These are phyloP conservation scores for Leptothorax acervorum DNA, from an alignment of 2,888 invertebrate species.

Conservation along the genomic window DNA sequence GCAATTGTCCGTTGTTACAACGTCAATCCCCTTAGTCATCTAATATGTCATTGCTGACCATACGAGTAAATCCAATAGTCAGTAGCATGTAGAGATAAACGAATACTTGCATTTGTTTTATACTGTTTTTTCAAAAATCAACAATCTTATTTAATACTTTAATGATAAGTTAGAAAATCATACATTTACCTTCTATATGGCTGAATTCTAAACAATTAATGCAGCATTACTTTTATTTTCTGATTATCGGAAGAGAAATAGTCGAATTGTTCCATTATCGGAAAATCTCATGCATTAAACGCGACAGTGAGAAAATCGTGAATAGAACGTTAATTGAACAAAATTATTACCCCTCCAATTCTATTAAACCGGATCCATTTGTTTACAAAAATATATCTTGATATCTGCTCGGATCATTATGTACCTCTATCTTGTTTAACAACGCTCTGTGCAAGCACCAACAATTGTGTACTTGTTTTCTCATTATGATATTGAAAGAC, in stretches of 20 bases:
- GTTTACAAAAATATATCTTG: neutral
- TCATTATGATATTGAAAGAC: neutral
- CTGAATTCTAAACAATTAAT: neutral
- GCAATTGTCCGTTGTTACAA: constrained; percentile 9
- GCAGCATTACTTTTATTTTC: neutral
- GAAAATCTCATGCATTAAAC: neutral
- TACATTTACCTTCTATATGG: neutral
- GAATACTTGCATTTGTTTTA: neutral
- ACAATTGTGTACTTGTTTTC: neutral
- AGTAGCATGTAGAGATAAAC: neutral
- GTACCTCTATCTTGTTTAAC: neutral
- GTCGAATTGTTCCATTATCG: neutral
- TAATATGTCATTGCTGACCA: neutral
- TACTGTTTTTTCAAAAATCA: neutral
- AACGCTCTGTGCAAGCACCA: neutral
- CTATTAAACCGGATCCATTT: neutral
- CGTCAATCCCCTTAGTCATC: constrained; percentile 20
- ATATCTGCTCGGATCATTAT: neutral
- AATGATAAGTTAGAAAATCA: neutral
- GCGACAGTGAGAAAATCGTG: neutral
- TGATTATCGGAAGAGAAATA: neutral
- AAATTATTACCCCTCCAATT: neutral
- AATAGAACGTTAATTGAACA: constrained; percentile 15
- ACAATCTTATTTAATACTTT: neutral
- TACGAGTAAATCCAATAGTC: neutral